These are phyloP conservation scores for Amblyjoppa fuscipennis DNA, from an alignment of 2,888 invertebrate genomes.

Conservation along the genomic window DNA sequence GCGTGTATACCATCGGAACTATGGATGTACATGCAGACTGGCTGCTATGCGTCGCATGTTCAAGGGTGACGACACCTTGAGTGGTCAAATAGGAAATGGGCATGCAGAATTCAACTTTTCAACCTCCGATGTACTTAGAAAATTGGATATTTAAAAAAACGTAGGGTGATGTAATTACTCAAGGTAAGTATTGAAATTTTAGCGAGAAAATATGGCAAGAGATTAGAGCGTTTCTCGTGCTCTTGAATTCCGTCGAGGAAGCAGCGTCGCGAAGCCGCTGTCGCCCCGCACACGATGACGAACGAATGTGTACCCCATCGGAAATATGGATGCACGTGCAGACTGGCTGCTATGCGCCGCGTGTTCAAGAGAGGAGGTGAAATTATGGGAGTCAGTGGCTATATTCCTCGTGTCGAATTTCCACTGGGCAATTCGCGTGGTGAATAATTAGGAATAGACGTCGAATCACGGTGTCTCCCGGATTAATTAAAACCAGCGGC, in stretches of 20 bases:
- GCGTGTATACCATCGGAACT: neutral
- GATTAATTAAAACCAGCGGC: slow-evolving; percentile 73
- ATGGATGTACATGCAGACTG: neutral
- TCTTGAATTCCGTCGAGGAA: neutral
- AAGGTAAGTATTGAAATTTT: neutral
- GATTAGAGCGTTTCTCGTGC: neutral
- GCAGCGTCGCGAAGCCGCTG: neutral
- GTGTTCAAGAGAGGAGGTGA: neutral
- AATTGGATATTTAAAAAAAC: neutral
- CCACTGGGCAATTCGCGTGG: slow-evolving; percentile 69
- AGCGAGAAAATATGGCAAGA: neutral
- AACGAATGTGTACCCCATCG: neutral
- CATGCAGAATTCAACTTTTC: too few relatives aligned
- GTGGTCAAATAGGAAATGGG: too few relatives aligned
- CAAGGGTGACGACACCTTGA: too few relatives aligned
- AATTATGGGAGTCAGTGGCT: slow-evolving; percentile 35
- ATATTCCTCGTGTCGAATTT: slow-evolving; percentile 62
- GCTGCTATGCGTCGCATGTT: neutral
- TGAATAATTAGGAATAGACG: slow-evolving; percentile 73
- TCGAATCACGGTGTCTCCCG: slow-evolving; percentile 70
- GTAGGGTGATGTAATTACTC: neutral
- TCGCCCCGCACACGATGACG: neutral
- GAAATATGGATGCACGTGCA: neutral
- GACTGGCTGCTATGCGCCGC: slow-evolving; percentile 1
- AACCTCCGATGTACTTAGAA: too few relatives aligned